Evolutionary conservation across 2,797 vertebrate genomes (phyloP), one percentile per base, ranked within the genome.

Genomic region (Loriculus beryllinus): DNA sequence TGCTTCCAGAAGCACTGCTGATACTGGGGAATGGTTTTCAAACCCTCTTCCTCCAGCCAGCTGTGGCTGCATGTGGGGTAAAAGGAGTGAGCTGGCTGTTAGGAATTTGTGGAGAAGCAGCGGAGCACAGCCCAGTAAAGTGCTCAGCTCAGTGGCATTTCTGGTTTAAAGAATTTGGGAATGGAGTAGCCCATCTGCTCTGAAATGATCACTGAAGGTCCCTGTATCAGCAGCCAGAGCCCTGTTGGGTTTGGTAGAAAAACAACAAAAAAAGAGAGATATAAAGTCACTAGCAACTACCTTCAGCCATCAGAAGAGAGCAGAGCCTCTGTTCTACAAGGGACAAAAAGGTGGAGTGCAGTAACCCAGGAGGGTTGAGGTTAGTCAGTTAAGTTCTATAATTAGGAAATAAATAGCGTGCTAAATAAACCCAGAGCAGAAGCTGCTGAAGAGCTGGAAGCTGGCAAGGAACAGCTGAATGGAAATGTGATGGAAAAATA

Each of bases 401-500:
- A 94, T 94, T 96, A 94, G 91, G 82, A 96, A 96, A 81, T 91
- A 94, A 94, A 93, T 87, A 86, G 87, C 5, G 0, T 81, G 72
- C 94, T 95, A 96, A 96, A 96, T 83, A 96, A 93, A 91, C 60
- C 18, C 86, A 48, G 74, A 76, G 91, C 31, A 90, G 74, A 90
- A 94, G 78, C 77, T 92, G 88, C 72, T 88, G 74, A 92, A 82
- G 77, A 84, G 82, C 88, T 95, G 65, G 42, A 83, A 93, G 79
- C 60, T 96, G 93, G 91, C 90, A 90, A 90, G 67, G 67, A 89
- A 35, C 80, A 86, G 80, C 64, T 81, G 82, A 93, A 92, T 69
- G 52, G 89, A 62, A 85, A 91, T 51, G 67, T 48, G 80, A 88
- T 96, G 95, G 95, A 96, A 96, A 96, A 96, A 81, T 90, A 96